Conservation (phyloP, 1,140 invertebrate species). For the Prorops nasuta region DNA sequence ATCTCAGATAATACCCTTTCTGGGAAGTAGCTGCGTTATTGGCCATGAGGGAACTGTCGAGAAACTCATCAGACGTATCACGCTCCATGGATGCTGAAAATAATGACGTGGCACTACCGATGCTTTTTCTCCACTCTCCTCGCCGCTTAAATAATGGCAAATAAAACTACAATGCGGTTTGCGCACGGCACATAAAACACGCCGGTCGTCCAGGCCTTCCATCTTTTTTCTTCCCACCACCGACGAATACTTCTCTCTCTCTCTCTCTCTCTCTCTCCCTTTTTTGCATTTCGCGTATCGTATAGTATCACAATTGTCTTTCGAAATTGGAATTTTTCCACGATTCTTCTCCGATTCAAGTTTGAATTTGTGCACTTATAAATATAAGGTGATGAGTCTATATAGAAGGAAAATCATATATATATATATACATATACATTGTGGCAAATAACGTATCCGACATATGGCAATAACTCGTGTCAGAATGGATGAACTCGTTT, state of each 20-base stretch:
- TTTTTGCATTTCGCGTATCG: conserved; percentile 1
- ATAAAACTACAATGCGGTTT: conserved; percentile 28
- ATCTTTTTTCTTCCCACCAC: no score
- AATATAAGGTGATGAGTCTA: no score
- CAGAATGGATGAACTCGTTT: no score
- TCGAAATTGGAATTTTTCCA: no score
- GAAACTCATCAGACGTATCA: conserved; percentile 21
- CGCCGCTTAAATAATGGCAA: conserved; percentile 30
- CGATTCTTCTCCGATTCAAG: no score
- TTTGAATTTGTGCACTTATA: no score
- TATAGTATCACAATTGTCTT: no score
- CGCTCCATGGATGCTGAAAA: conserved; percentile 18
- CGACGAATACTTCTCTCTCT: no score
- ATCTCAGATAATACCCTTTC: conserved; percentile 15
- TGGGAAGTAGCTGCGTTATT: conserved; percentile 16
- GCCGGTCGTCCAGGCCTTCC: conserved; percentile 1
- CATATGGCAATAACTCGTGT: no score
- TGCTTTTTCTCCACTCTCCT: conserved; percentile 29
- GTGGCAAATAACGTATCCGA: no score
- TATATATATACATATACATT: no score
- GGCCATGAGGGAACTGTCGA: conserved; percentile 11
- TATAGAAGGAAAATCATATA: no score
- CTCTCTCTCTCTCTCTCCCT: background rate
- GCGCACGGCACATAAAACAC: conserved; percentile 25
- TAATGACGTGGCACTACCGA: conserved; percentile 18